Base-by-base conservation (phyloP, 2,113 vertebrate species). In the Zosterops hypoxanthus region DNA sequence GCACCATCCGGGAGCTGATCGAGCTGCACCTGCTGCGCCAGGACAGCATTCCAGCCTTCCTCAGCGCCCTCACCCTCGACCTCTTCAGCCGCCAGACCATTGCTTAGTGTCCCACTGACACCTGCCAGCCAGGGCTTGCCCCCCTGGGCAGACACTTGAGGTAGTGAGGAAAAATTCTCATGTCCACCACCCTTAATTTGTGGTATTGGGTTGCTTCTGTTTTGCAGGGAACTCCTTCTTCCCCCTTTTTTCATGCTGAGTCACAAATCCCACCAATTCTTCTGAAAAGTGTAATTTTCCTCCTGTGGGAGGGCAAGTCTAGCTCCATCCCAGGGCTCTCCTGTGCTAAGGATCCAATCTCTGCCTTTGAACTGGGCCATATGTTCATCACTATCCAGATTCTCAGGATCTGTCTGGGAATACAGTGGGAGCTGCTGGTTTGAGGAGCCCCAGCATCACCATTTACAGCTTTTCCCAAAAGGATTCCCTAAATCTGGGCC, bases 11-110 rank as follows among this genome's bases (percentile, higher is more conserved):
- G 0, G 99, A 99, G 65, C 98, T 99, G 90, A 98, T 99, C 8
- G 97, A 98, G 2, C 98, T 99, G 17, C 99, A 99, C 79, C 98
- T 99, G 71, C 98, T 99, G 64, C 98, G 96, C 64, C 99, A 99
- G 97, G 99, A 99, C 98, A 99, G 99, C 98, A 99, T 99, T 95
- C 99, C 99, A 0, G 99, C 98, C 21, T 99, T 99, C 98, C 99
- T 99, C 93, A 99, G 99, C 0, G 98, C 99, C 0, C 98, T 99
- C 96, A 99, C 99, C 33, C 98, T 99, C 0, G 99, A 99, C 88
- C 99, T 99, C 96, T 99, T 99, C 97, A 99, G 99, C 96, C 98
- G 99, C 53, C 99, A 99, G 95, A 99, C 99, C 63, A 76, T 98
- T 0, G 50, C 98, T 73, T 99, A 98, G 97, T 4, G 0, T 50